Conservation (phyloP, 2,888 invertebrate genomes). For the Drosophila parthenogenetica region DNA sequence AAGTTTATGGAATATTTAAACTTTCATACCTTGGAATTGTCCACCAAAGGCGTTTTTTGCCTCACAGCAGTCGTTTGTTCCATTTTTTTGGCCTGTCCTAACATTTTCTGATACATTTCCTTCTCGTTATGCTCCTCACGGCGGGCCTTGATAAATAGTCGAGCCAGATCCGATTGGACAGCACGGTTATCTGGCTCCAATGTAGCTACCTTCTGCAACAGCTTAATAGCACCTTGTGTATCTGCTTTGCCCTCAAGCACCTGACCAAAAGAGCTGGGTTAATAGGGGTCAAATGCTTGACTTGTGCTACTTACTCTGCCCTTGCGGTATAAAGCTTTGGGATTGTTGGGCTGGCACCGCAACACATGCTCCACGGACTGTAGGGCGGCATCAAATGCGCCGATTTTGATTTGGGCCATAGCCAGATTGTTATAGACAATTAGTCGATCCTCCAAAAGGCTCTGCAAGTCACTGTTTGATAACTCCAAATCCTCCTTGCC, state of each 20-base stretch:
- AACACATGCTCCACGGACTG: slow-evolving; percentile 93
- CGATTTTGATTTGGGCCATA: slow-evolving; percentile 95
- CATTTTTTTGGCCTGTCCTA: slow-evolving; percentile 86
- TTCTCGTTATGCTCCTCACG: slow-evolving; percentile 88
- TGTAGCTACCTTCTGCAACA: slow-evolving; percentile 88
- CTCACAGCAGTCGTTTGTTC: slow-evolving; percentile 82
- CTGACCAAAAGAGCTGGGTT: slow-evolving; percentile 79
- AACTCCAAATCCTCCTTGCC: slow-evolving; percentile 85
- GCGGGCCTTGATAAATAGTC: slow-evolving; percentile 86
- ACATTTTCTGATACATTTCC: slow-evolving; percentile 89
- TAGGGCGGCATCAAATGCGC: slow-evolving; percentile 93
- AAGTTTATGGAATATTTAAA: neutral
- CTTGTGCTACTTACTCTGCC: slow-evolving; percentile 86
- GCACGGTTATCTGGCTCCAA: slow-evolving; percentile 88
- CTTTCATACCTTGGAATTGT: slow-evolving; percentile 82
- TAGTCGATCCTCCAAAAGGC: slow-evolving; percentile 91
- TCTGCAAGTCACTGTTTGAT: slow-evolving; percentile 87
- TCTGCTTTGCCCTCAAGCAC: slow-evolving; percentile 89
- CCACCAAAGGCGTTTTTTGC: slow-evolving; percentile 77
- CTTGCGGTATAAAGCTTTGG: slow-evolving; percentile 96
- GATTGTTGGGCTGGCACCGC: slow-evolving; percentile 93
- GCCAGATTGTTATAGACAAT: slow-evolving; percentile 97
- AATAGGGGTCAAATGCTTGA: neutral
- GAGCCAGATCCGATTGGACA: slow-evolving; percentile 87
- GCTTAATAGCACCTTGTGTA: slow-evolving; percentile 89